These are phyloP conservation scores for Ceratina japonica DNA, from an alignment of 1,140 invertebrate species.

Conservation along the genomic window DNA sequence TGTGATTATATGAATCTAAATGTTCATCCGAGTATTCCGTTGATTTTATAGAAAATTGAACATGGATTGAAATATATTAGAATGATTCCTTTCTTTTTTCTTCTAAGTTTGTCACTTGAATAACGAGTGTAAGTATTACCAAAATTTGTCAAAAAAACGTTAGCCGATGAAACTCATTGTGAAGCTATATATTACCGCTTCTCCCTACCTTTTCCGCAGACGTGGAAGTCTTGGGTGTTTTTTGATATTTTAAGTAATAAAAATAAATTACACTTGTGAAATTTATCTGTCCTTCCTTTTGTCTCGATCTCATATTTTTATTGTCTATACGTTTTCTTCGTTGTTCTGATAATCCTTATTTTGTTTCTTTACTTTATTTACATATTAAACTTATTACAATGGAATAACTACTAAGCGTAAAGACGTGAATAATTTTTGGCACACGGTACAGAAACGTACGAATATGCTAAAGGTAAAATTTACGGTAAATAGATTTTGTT, in stretches of 20 bases:
- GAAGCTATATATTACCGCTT: not conserved
- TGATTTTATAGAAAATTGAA: too few species aligned
- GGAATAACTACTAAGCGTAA: not conserved
- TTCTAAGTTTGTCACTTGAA: not conserved
- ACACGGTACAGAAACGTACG: slow-evolving; percentile 47
- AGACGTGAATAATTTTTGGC: slow-evolving; percentile 36
- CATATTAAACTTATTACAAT: not conserved
- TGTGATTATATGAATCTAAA: too few species aligned
- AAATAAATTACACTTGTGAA: slow-evolving; percentile 10
- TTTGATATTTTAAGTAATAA: slow-evolving; percentile 43
- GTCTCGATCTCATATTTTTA: not conserved
- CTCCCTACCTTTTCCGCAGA: not conserved
- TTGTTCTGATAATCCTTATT: not conserved
- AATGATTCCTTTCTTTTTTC: not conserved
- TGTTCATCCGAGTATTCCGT: too few species aligned
- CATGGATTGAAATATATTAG: not conserved
- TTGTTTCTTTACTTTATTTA: not conserved
- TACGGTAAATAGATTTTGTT: slow-evolving; percentile 50
- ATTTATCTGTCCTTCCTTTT: not conserved
- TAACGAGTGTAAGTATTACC: too few species aligned
- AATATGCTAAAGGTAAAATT: slow-evolving; percentile 35
- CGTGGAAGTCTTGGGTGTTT: slow-evolving; percentile 18
- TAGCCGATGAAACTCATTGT: not conserved
- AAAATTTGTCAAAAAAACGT: not conserved
- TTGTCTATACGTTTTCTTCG: not conserved